Percentiles rank a stretch among this genome's conserved stretches.
phyloP scores from a whole-genome alignment of 1,140 invertebrate genomes.

The Drosophila micromelanica region DNA sequence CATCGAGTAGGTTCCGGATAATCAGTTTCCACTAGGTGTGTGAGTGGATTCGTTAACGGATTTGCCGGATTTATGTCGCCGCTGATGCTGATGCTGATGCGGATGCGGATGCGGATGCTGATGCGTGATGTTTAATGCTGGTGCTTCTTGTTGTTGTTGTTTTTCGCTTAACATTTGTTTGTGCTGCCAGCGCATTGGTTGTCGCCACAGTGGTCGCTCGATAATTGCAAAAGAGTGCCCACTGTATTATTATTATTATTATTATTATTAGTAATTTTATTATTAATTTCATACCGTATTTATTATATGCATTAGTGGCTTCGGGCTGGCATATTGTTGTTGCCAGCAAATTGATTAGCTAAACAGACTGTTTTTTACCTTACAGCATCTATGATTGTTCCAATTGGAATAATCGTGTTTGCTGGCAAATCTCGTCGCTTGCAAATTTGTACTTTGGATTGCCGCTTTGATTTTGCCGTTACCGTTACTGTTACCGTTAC shows the following conservation, averaged over 20 bases:
- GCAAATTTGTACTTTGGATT: constrained; percentile 36
- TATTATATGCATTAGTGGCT: constrained; percentile 36
- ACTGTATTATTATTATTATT: constrained; percentile 1
- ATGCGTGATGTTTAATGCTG: constrained; percentile 35
- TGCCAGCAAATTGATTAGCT: constrained; percentile 25
- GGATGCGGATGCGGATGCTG: neutral
- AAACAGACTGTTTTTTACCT: constrained; percentile 22
- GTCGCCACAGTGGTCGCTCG: too few species aligned
- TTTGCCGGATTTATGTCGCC: too few species aligned
- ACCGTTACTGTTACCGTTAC: constrained; percentile 54
- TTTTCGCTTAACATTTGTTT: neutral
- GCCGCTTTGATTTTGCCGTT: constrained; percentile 58
- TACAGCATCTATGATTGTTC: neutral
- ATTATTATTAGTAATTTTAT: too few species aligned
- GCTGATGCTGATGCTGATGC: too few species aligned
- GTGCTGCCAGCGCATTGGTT: constrained; percentile 2
- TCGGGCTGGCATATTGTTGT: constrained; percentile 12
- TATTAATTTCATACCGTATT: constrained; percentile 24
- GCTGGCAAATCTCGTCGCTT: constrained; percentile 8
- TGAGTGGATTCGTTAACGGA: neutral
- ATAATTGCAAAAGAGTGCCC: too few species aligned
- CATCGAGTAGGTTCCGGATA: constrained; percentile 90
- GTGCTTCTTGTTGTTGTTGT: neutral
- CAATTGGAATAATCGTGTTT: neutral
- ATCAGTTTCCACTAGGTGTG: neutral